Conservation (phyloP, 2,888 invertebrate genomes). For the Hymenopus coronatus region DNA sequence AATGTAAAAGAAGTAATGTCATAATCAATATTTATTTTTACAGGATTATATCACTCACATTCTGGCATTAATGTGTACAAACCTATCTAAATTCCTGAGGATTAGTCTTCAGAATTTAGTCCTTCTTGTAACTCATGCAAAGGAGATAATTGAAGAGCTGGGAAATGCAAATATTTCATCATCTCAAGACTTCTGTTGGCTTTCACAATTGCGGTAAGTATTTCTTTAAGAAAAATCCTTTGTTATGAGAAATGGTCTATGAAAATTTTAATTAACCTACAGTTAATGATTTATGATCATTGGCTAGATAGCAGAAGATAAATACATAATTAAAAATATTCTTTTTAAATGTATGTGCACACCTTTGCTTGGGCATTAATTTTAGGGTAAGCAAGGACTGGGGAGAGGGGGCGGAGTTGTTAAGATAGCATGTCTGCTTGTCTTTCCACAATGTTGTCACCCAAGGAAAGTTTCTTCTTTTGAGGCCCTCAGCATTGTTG, state of each 20-base stretch:
- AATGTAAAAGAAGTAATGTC: no score
- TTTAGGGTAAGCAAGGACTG: no score
- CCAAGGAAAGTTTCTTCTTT: no score
- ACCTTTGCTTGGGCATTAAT: no score
- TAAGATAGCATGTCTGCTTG: no score
- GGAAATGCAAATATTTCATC: slow-evolving; percentile 61
- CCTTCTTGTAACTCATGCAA: slow-evolving; percentile 81
- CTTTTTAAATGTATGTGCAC: no score
- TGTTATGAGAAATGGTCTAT: not conserved
- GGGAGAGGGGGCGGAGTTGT: no score
- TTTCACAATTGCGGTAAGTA: slow-evolving; percentile 64
- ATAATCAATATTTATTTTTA: slow-evolving; percentile 27
- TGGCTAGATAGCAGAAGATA: no score
- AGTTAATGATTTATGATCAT: not conserved
- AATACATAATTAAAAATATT: no score
- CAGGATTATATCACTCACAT: slow-evolving; percentile 67
- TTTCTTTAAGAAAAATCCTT: not conserved
- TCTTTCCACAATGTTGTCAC: no score
- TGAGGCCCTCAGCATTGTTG: no score
- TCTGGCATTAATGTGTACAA: slow-evolving; percentile 69
- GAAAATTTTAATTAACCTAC: not conserved
- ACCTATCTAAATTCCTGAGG: slow-evolving; percentile 66
- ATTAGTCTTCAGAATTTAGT: slow-evolving; percentile 79
- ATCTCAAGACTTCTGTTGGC: slow-evolving; percentile 80
- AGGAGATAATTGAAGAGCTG: slow-evolving; percentile 72